Evolutionary conservation across 2,113 vertebrate species (phyloP), one percentile per base, ranked within the genome.

Genomic region (Empidonax traillii): DNA sequence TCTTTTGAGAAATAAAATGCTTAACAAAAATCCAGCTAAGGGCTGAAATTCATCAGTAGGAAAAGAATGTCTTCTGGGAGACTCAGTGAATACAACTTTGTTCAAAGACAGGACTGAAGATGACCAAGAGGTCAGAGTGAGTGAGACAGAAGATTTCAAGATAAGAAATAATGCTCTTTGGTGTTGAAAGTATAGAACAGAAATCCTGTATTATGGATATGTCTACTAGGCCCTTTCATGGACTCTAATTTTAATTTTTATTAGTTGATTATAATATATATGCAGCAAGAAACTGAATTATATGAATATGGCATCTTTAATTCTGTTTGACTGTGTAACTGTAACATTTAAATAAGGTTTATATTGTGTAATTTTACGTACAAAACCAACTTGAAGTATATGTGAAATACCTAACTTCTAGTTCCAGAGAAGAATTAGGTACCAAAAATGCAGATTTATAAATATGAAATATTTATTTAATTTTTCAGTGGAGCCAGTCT

Each of bases 381-480:
- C 12, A 56, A 24, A 33, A 39, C 6, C 2, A 9, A 14, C 28
- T 79, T 6, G 75, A 68, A 52, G 12, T 82, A n/a, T 27, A 85
- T 33, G 18, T 93, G 14, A 69, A 87, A 72, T 68, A 85, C 14
- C 13, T 82, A 51, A 30, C 21, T 91, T 8, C 30, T 82, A 75
- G 31, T 31, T 87, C 24, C 2, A 3, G 33, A 78, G 44, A 79
- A 79, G 28, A 61, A 6, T 17, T 79, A 79, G 30, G 24, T 41
- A 90, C 22, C 49, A 79, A 85, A 91, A 91, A 68, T 68, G 20
- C 23, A 76, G 24, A 87, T 91, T 76, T 51, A 1, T 66, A 43
- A 72, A 72, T 56, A 41, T 76, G 49, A 81, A 91, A 83, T 92
- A 58, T 85, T 85, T 93, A 47, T 84, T 85, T 79, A 85, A 82